Base-by-base conservation (phyloP, 2,888 invertebrate species). In the Drosophila engyochracea region DNA sequence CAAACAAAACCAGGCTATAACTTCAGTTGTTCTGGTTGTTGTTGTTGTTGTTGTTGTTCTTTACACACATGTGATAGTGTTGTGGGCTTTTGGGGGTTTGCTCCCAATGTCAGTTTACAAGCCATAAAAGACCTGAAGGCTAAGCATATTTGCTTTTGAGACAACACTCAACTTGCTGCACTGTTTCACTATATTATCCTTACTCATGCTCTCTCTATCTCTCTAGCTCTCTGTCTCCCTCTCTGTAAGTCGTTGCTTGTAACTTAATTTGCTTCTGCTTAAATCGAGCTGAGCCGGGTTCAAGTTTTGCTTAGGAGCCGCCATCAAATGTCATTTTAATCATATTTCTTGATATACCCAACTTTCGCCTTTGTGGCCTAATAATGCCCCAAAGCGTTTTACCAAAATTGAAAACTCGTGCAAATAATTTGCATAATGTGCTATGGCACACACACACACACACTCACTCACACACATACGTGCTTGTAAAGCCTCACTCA, bases 401-500 rank as follows among this genome's bases (percentile, higher is more conserved):
- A 76, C 79, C 85, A 82, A 87, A 85, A 87, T 87, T 87, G 89
- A 87, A 87, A 89, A 82, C 89, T 87, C 85, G 82, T 85, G 87
- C 90, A 87, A 89, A 89, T 89, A 83, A 87, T 87, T 87, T 87
- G 76, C 87, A 89, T 87, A 87, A 87, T 86, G 72, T 81, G 70
- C 74, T 52, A 53, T 35, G 64, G 31, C 54, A 68, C 49, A 63
- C 64, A 44, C 44, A 57, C 60, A 35, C 47, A 47, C 41, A 71
- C 35, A 25, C 30, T 44, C 25, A 35, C 51, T 16, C 44, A 52
- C 51, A 47, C 44, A 44, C 7, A 47, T 37, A 52, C 41, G 35
- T 19, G 37, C 59, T 16, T 54, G 19, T 82, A 78, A 47, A 78
- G 60, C 79, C 67, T 37, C 79, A 79, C 79, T 67, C 58, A 70